Base-by-base conservation (phyloP, 2,113 vertebrate genomes). In the Setophaga petechia region DNA sequence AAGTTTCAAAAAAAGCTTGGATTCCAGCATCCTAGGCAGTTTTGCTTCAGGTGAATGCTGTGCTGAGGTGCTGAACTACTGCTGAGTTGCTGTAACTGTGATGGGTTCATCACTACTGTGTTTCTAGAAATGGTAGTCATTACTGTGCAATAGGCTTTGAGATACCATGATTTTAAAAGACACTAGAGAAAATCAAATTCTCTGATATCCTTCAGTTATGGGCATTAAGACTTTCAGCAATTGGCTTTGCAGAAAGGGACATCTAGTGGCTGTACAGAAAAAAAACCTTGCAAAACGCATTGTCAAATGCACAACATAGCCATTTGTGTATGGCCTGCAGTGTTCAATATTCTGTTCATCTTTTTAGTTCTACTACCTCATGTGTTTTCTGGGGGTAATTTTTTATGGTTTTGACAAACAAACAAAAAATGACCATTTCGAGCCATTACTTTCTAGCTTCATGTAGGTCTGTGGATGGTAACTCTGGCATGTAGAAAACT, bases 201-300 rank as follows among this genome's bases (percentile, higher is more conserved):
- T 94, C 85, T 72, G 43, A 55, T 92, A 88, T 21, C 83, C 63
- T 89, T 84, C 79, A 55, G 39, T 95, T 96, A 87, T 46, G 44
- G 88, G 30, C 73, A 55, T 74, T 87, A 78, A 68, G 90, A 68
- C 75, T 83, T 63, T 75, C 46, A 83, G 69, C 85, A 63, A 33
- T 76, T 97, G 95, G 85, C 97, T 98, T 97, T 97, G 98, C 93
- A 97, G 95, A 97, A 97, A 97, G 96, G 96, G 97, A 97, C 98
- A 98, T 97, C 98, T 98, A 98, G 97, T 97, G 97, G 97, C 94
- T 94, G 59, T 69, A 87, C 52, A 75, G 92, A 77, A 78, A 35
- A 78, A 35, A 93, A 93, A 51, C 63, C 16, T 89, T 93, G 65
- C 67, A 87, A 94, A 91, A 91, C 13, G 30, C 3, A 24, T 81